Conservation (phyloP, 2,797 vertebrate genomes). For the Rhynchotus rufescens region DNA sequence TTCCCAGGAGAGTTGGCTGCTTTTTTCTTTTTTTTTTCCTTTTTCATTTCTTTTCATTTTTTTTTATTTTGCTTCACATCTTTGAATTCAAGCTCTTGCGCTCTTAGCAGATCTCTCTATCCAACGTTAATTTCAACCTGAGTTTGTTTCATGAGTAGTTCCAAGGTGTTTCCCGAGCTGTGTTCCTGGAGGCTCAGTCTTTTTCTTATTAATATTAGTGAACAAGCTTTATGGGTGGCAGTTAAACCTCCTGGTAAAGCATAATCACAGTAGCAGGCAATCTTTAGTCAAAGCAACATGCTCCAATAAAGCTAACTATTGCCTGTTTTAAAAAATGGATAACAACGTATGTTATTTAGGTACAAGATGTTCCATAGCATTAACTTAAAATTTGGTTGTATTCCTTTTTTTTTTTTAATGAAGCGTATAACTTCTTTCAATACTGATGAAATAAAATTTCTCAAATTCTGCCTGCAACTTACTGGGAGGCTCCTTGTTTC, state of each 20-base stretch:
- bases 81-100: accelerated
- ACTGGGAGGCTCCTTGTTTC: background rate
- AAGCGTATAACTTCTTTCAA: background rate
- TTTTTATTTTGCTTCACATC: background rate
- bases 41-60: background rate
- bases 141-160: background rate
- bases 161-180: background rate
- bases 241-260: background rate
- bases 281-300: background rate
- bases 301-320: background rate
- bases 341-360: background rate
- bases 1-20: background rate
- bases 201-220: background rate
- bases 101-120: background rate
- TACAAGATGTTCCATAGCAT: background rate
- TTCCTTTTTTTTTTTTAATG: background rate
- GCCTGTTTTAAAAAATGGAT: background rate
- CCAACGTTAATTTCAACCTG: background rate
- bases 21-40: too few relatives aligned
- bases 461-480: background rate
- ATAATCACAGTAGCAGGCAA: background rate
- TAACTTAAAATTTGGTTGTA: background rate
- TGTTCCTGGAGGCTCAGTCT: background rate
- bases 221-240: background rate
- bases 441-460: background rate